Conservation (phyloP, 1,140 invertebrate genomes). For the Bombus superbus region DNA sequence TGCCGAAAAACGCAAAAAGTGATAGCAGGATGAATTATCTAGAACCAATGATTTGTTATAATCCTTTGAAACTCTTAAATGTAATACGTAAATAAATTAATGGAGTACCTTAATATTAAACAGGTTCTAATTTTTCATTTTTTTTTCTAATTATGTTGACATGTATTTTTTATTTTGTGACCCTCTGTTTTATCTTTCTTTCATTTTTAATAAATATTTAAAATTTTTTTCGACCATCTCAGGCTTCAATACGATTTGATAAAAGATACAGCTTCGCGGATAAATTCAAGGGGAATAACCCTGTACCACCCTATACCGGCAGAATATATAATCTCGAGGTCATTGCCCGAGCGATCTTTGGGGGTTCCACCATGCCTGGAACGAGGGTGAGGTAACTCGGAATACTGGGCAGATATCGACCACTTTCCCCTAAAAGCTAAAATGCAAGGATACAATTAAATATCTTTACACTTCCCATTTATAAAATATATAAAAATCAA, state of each 20-base stretch:
- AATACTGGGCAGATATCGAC: conserved; percentile 69
- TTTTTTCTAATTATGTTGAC: not conserved
- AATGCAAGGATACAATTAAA: conserved; percentile 48
- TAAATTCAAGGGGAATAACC: conserved; percentile 49
- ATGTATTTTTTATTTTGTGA: not conserved
- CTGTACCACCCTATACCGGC: conserved; percentile 53
- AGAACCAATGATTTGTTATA: not conserved
- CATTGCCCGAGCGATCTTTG: conserved; percentile 80
- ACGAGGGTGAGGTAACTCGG: conserved; percentile 70
- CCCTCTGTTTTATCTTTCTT: not conserved
- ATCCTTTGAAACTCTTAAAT: not conserved
- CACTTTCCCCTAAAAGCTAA: conserved; percentile 64
- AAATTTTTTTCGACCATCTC: not conserved
- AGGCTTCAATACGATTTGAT: not conserved
- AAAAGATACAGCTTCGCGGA: conserved; percentile 37
- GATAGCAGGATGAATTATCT: not conserved
- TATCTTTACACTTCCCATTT: not conserved
- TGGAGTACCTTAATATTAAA: not conserved
- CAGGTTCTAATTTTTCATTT: not conserved
- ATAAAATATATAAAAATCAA: not conserved
- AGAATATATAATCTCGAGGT: conserved; percentile 74
- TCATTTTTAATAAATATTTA: not conserved
- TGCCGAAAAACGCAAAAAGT: not conserved
- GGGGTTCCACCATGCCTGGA: conserved; percentile 71
- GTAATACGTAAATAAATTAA: not conserved